Base-by-base conservation (phyloP, 2,888 invertebrate species). In the Leptopilina myrica region DNA sequence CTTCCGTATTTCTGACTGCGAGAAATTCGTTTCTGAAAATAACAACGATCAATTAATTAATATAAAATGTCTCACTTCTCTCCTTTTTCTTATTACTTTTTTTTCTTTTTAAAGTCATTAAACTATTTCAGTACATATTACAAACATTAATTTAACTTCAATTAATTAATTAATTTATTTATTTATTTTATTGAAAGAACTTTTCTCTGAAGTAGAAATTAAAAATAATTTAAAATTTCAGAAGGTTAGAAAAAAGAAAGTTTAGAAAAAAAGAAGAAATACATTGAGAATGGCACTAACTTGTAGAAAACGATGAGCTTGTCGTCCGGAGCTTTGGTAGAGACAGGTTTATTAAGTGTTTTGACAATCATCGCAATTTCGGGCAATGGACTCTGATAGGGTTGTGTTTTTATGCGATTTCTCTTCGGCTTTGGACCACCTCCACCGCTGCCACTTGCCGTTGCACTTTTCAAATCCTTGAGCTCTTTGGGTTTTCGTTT, bases 1-100 rank as follows among this genome's bases (percentile, higher is more conserved):
- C 97, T 90, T 97, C 97, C 0, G 96, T 96, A 91, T 98, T 98
- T 85, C 98, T 94, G 0, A 98, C 97, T 2, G 98, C 98, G 89
- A 98, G 92, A 92, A 97, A 98, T 92, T 97, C 97, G 90, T 97
- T 96, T 91, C 97, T 95, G 87, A 86, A 92, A 92, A 20, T 43
- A 8, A 43, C 43, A 9, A 20, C 6, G 20, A 64, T 43, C 14
- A 26, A 12, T n/a, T 46, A 75, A 49, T 11, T 43, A 33, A 33
- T 33, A 5, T 33, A 33, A 1, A 33, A 46, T 7, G n/a, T 12
- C 9, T 20, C 43, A 46, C 20, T 7, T 73, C 0, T 20, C 14
- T 9, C 9, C 20, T 6, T 4, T 59, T 11, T 49, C n/a, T 20
- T 11, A 56, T 20, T 11, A 1, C 20, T 20, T 20, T 20, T 20